These are phyloP conservation scores for Acrocephalus kingi DNA, from an alignment of 2,113 vertebrate species.

Conservation along the genomic window DNA sequence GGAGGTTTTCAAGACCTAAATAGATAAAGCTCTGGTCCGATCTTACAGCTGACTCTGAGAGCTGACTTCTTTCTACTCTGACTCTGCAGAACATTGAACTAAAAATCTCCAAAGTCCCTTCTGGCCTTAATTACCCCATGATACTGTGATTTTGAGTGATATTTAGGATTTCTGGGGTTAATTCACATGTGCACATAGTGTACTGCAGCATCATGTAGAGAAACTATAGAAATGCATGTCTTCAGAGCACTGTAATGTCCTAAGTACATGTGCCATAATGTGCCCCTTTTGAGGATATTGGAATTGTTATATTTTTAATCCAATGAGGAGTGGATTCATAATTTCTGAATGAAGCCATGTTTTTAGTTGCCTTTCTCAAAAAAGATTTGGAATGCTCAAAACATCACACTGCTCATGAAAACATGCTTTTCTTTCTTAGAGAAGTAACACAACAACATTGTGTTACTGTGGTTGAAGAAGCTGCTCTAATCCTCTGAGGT, in stretches of 20 bases:
- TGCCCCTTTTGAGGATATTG: neutral
- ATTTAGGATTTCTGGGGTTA: neutral
- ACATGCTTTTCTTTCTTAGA: neutral
- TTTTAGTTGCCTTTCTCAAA: neutral
- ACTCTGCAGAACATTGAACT: neutral
- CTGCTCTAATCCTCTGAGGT: neutral
- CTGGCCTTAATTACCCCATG: neutral
- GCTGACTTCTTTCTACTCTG: no score
- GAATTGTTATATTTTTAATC: neutral
- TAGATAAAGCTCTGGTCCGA: neutral
- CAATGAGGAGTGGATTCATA: neutral
- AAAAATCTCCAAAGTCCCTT: neutral
- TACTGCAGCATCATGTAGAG: neutral
- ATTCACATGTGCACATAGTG: neutral
- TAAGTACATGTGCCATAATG: accelerated
- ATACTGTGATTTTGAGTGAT: neutral
- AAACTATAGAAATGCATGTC: neutral
- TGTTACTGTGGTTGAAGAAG: neutral
- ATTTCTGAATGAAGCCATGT: neutral
- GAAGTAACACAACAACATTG: neutral
- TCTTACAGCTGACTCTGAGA: neutral
- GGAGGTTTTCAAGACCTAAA: neutral
- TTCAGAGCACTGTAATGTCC: neutral
- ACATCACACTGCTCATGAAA: neutral
- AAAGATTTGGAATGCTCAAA: neutral